A percentile compares a stretch with the other conserved stretches of the same genome.
phyloP scores from a whole-genome alignment of 2,113 vertebrate genomes.

The Hirundichthys speculiger region DNA sequence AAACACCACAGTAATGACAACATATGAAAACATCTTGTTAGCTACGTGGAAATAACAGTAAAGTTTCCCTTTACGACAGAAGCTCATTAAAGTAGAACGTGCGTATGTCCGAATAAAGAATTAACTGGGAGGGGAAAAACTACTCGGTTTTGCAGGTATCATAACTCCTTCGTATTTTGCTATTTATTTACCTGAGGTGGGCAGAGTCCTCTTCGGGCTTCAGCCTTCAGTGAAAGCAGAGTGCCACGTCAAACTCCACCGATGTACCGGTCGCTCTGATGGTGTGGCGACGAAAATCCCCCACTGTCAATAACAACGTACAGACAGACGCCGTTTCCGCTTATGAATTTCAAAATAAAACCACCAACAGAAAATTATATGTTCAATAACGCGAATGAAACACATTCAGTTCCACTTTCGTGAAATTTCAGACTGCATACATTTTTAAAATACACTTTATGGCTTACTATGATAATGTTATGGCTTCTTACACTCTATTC shows the following conservation, averaged over 20 bases:
- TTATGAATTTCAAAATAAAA: conserved; percentile 29
- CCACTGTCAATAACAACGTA: accelerated
- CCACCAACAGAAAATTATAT: accelerated
- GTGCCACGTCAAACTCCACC: conserved; percentile 85
- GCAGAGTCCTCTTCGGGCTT: conserved; percentile 39
- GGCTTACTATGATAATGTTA: no score
- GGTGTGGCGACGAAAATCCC: conserved; percentile 4
- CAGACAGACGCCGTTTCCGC: background rate
- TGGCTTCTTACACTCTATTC: no score
- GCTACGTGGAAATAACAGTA: conserved; percentile 54
- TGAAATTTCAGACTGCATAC: accelerated
- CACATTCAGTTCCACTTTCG: accelerated
- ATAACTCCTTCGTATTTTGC: background rate
- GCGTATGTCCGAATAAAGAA: background rate
- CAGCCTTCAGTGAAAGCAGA: conserved; percentile 50
- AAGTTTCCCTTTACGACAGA: conserved; percentile 39
- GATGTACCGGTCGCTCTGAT: conserved; percentile 60
- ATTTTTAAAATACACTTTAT: accelerated
- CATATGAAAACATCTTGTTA: conserved; percentile 42
- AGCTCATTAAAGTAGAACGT: background rate
- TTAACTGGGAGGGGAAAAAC: accelerated
- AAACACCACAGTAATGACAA: background rate
- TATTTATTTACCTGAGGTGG: conserved; percentile 73
- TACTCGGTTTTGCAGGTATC: background rate
- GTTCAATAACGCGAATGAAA: accelerated